phyloP scores from a whole-genome alignment of 2,888 invertebrate species.

The Drosophila histrio region DNA sequence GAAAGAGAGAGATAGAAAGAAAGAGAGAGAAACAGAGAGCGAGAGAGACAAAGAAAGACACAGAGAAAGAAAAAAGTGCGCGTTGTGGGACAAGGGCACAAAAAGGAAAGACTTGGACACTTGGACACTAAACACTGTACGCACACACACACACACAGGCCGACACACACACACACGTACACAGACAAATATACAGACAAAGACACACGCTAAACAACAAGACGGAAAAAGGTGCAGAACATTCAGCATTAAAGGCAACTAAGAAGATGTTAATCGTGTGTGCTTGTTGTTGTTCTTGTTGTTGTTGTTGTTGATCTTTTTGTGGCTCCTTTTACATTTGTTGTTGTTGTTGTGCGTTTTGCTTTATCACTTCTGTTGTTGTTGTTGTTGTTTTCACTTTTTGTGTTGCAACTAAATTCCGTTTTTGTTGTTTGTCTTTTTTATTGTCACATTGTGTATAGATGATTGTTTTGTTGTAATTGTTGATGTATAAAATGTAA shows the following conservation, averaged over 20 bases:
- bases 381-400: slow-evolving; percentile 23
- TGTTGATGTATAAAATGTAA: slow-evolving; percentile 59
- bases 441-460: slow-evolving; percentile 78
- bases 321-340: slow-evolving; percentile 22
- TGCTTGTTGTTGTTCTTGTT: slow-evolving; percentile 30
- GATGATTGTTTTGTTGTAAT: slow-evolving; percentile 50
- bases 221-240: slow-evolving; percentile 55
- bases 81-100: slow-evolving; percentile 12
- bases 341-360: slow-evolving; percentile 35
- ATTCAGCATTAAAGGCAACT: slow-evolving; percentile 48
- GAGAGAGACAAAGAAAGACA: slow-evolving; percentile 32
- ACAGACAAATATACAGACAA: slow-evolving; percentile 8
- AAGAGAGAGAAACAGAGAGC: slow-evolving; percentile 25
- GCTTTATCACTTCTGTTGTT: slow-evolving; percentile 29
- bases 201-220: slow-evolving; percentile 41
- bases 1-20: slow-evolving; percentile 37
- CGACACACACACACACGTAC: slow-evolving; percentile 10
- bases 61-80: slow-evolving; percentile 25
- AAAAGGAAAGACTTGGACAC: not conserved
- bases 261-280: slow-evolving; percentile 34
- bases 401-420: slow-evolving; percentile 70
- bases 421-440: slow-evolving; percentile 25
- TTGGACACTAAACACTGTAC: slow-evolving; percentile 17
- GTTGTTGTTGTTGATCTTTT: slow-evolving; percentile 3
- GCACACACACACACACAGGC: slow-evolving; percentile 18